Base-by-base conservation (phyloP, 2,113 vertebrate species). In the Platichthys stellatus region DNA sequence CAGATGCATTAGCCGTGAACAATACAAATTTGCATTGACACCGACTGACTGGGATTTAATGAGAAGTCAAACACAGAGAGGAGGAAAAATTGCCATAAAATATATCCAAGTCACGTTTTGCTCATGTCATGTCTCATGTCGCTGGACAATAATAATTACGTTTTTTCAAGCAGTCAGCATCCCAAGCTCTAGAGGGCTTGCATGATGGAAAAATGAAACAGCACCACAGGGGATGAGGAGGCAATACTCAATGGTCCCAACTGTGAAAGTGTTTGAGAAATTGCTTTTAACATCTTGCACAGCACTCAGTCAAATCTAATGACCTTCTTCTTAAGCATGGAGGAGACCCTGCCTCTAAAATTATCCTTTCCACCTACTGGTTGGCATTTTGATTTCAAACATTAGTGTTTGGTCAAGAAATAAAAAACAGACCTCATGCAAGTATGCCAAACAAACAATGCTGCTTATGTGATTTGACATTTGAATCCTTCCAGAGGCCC, bases 221-320 rank as follows among this genome's bases (percentile, higher is more conserved):
- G 59, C 65, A n/a, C 51, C 65, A 51, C 74, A 9, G 82, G 83
- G 76, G 49, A 76, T 21, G 15, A 67, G 76, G 45, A 81, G 68
- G 74, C 59, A 72, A 71, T 63, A 77, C 75, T 77, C 64, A 57
- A n/a, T 4, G 67, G 56, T 60, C 28, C 47, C 74, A 13, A 23
- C 63, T 62, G 80, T 51, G 60, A 72, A 79, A 80, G 54, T 5
- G 57, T 58, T 57, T 49, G 72, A 81, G 56, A 83, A 86, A 88
- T 63, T 59, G 76, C 71, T 84, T 88, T 88, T 81, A 82, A 72
- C 84, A 84, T 61, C 64, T 73, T 61, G 20, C 40, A 45, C 63
- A 59, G 74, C 78, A 38, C 70, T 80, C 58, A 5, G 43, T 56
- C 35, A 74, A 10, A 68, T 71, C 65, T 54, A 85, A 81, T 83